phyloP scores from a whole-genome alignment of 1,140 invertebrate genomes.

The Drosophila bocki region DNA sequence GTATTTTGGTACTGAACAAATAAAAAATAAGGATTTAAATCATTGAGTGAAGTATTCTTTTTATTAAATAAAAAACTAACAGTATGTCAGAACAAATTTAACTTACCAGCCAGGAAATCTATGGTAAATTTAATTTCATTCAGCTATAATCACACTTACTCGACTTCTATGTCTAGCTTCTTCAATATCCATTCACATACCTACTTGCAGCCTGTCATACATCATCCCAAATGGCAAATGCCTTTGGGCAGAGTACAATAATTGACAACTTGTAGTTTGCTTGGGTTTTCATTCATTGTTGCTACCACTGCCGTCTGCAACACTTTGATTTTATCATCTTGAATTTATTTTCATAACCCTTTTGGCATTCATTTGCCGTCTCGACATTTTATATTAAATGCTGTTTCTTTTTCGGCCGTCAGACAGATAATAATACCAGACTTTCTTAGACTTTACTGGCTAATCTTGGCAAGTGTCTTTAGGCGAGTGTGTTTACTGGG shows the following conservation, averaged over 20 bases:
- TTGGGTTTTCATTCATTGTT: neutral
- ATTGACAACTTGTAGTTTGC: conserved; percentile 20
- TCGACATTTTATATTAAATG: conserved; percentile 34
- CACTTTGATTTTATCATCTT: conserved; percentile 34
- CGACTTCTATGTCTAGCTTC: neutral
- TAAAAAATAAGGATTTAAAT: neutral
- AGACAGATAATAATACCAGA: conserved; percentile 23
- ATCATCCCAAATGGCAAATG: conserved; percentile 1
- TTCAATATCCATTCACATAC: neutral
- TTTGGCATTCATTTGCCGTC: conserved; percentile 30
- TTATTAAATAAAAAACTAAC: neutral
- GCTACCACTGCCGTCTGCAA: neutral
- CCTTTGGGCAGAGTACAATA: conserved; percentile 5
- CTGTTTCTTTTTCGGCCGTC: neutral
- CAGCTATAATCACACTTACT: no score
- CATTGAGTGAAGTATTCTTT: neutral
- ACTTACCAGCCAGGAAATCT: neutral
- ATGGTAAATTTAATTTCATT: neutral
- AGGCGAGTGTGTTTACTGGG: no score
- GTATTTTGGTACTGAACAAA: neutral
- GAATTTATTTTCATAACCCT: conserved; percentile 28
- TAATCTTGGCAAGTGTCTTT: neutral
- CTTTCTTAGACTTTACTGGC: conserved; percentile 9
- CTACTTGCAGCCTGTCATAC: neutral
- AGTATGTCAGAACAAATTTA: neutral